These are phyloP conservation scores for Peromyscus melanophrys DNA, from an alignment of 2,797 vertebrate species.

Conservation along the genomic window DNA sequence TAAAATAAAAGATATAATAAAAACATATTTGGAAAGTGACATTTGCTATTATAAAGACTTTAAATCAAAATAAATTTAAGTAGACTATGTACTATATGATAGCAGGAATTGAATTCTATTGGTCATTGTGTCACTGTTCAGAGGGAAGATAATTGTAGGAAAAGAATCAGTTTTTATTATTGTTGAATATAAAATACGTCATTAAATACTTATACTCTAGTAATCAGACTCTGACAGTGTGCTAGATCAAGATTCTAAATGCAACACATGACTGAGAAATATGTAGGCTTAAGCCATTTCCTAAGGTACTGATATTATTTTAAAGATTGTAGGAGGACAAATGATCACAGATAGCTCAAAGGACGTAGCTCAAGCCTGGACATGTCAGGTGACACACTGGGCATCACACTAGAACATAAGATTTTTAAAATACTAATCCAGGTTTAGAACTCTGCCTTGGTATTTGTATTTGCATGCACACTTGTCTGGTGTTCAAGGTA, in stretches of 20 bases:
- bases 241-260: slow-evolving; percentile 10
- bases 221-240: background rate
- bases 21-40: background rate
- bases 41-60: background rate
- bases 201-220: background rate
- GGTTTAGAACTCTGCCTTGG: background rate
- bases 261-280: background rate
- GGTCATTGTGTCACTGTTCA: background rate
- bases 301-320: background rate
- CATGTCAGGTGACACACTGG: background rate
- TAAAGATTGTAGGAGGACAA: background rate
- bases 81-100: background rate
- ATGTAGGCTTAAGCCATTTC: background rate
- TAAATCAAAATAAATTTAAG: slow-evolving; percentile 38
- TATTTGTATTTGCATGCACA: fast-evolving
- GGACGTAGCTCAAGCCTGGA: background rate
- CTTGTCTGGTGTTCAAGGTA: background rate
- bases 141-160: background rate
- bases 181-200: background rate
- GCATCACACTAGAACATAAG: background rate
- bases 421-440: background rate
- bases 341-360: background rate
- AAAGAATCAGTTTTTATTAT: background rate
- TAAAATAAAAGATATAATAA: background rate
- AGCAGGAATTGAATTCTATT: background rate